These are phyloP conservation scores for Micrasema longulum DNA, from an alignment of 1,140 invertebrate genomes.

Conservation along the genomic window DNA sequence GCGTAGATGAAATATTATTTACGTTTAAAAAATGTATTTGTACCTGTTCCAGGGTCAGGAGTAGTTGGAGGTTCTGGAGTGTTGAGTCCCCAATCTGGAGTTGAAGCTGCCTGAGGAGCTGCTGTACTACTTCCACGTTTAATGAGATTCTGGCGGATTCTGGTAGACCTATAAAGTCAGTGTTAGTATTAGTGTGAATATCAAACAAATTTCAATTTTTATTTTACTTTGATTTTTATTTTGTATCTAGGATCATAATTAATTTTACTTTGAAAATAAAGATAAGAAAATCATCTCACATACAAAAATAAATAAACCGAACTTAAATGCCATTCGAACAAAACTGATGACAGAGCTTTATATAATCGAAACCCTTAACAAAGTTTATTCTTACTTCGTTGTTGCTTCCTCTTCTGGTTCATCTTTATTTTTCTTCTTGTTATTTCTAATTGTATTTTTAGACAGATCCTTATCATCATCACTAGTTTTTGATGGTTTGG, in stretches of 20 bases:
- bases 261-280: too few species aligned
- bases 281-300: too few species aligned
- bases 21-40: too few species aligned
- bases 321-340: too few species aligned
- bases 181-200: too few species aligned
- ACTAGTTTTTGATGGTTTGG: slow-evolving; percentile 44
- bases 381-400: slow-evolving; percentile 34
- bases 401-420: slow-evolving; percentile 29
- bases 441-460: slow-evolving; percentile 44
- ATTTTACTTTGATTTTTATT: too few species aligned
- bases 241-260: too few species aligned
- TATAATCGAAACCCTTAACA: too few species aligned
- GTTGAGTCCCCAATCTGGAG: slow-evolving; percentile 67
- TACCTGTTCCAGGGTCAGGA: slow-evolving; percentile 87
- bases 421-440: slow-evolving; percentile 37
- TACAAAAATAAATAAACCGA: too few species aligned
- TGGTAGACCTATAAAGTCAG: background rate
- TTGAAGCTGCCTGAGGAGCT: slow-evolving; percentile 51
- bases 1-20: too few species aligned
- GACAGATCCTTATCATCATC: slow-evolving; percentile 44
- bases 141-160: slow-evolving; percentile 23
- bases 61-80: slow-evolving; percentile 91
- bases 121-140: slow-evolving; percentile 36
- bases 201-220: background rate
- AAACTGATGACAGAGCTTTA: too few species aligned